phyloP scores from a whole-genome alignment of 2,888 invertebrate genomes.

The Lobophora halterata region DNA sequence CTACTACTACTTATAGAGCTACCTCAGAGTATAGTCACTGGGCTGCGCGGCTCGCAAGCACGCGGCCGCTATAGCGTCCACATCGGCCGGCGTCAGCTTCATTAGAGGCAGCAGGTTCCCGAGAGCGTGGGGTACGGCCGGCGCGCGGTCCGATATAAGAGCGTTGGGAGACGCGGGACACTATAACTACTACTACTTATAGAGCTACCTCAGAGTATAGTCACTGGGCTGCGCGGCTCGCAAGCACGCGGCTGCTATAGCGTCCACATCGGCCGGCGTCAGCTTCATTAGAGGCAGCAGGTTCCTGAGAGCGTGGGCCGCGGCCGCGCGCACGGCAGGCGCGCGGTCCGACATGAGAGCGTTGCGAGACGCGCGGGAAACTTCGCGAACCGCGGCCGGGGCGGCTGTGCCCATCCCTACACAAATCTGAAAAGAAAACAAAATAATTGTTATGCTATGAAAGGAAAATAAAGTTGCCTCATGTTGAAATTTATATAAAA shows the following conservation, averaged over 20 bases:
- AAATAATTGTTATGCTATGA: not conserved
- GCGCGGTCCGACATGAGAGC: conserved; percentile 95
- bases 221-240: conserved; percentile 83
- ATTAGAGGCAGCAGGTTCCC: conserved; percentile 94
- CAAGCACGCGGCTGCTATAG: conserved; percentile 93
- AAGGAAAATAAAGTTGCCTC: not conserved
- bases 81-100: conserved; percentile 91
- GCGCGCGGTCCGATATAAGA: conserved; percentile 93
- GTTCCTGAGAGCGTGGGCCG: conserved; percentile 93
- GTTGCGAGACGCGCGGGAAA: conserved; percentile 91
- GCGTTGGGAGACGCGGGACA: conserved; percentile 91
- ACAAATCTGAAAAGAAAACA: conserved; percentile 82
- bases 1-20: no score
- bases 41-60: conserved; percentile 89
- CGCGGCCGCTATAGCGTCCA: conserved; percentile 94
- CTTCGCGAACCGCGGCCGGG: conserved; percentile 86
- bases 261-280: conserved; percentile 94
- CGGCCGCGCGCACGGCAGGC: conserved; percentile 95
- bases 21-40: conserved; percentile 63
- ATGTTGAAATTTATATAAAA: no score
- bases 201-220: conserved; percentile 60
- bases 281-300: conserved; percentile 93
- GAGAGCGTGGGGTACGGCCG: conserved; percentile 94
- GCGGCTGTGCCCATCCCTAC: conserved; percentile 98
- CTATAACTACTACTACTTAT: no score